Base-by-base conservation (phyloP, 1,140 invertebrate species). In the Sesamia nonagrioides region DNA sequence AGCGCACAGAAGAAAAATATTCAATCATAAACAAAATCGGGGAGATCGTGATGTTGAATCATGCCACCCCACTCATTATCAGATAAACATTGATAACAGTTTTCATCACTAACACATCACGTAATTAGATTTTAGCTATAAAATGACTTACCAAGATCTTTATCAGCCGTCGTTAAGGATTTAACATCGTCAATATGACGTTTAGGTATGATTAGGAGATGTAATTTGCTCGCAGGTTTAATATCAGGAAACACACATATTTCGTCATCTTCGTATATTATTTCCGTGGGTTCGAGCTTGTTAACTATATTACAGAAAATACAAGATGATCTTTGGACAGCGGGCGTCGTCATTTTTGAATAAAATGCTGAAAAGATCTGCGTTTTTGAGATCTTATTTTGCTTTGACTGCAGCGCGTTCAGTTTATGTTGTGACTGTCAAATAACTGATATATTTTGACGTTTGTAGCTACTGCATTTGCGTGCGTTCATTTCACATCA, bases 181-280 rank as follows among this genome's bases (percentile, higher is more conserved):
- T 97, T 98, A 0, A 96, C 96, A 95, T 97, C 97, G 56, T 94
- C 92, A 66, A 98, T 97, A 92, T 99, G 98, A 18, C 95, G 91
- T 88, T 97, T 98, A 0, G 98, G 96, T 35, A 98, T 95, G 52
- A 98, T 96, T 50, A 99, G 95, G 88, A 97, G 97, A 93, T 99
- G 98, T 94, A 97, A 96, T 18, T 95, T 96, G 0, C 98, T 96
- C 0, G 97, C 98, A 17, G 98, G 98, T 89, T 96, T 96, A 45
- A 98, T 98, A 89, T 99, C 98, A 73, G 96, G 96, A 88, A 99
- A 98, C 40, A 98, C 97, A 15, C 97, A 96, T 56, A 98, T 92
- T 68, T 97, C 95, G 2, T 98, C 97, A 88, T 98, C 97, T 96
- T 98, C 95, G 83, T 95, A 95, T 77, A 95, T 90, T 81, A 96